phyloP scores from a whole-genome alignment of 2,888 invertebrate species.

The Campopleginae sp. region DNA sequence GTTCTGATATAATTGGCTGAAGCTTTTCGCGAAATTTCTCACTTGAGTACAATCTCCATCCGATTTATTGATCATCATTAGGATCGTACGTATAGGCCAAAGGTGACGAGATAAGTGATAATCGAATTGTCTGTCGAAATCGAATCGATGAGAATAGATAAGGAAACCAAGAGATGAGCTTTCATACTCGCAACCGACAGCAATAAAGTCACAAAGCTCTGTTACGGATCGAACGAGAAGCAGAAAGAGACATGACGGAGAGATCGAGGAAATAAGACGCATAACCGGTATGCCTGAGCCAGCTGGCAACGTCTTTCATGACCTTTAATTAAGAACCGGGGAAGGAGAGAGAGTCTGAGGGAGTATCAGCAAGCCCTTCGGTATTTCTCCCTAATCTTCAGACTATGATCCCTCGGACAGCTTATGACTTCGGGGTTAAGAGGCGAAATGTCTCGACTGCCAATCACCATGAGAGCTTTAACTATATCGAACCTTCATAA shows the following conservation, averaged over 20 bases:
- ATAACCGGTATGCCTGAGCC: conserved; percentile 51
- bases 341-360: conserved; percentile 21
- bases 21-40: too few relatives aligned
- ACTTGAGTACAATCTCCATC: too few relatives aligned
- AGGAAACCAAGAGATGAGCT: not conserved
- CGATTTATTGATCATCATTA: too few relatives aligned
- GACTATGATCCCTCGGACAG: conserved; percentile 60
- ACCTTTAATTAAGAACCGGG: conserved; percentile 76
- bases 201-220: not conserved
- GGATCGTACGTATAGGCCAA: too few relatives aligned
- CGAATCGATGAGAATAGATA: not conserved
- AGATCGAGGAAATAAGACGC: conserved; percentile 24
- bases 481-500: conserved; percentile 2
- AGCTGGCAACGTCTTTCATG: conserved; percentile 64
- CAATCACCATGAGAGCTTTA: conserved; percentile 65
- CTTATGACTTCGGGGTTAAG: conserved; percentile 65
- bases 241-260: conserved; percentile 2
- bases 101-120: too few relatives aligned
- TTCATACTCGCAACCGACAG: too few relatives aligned
- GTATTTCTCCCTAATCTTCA: conserved; percentile 30
- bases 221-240: not conserved
- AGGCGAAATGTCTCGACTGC: conserved; percentile 70
- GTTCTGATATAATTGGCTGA: too few relatives aligned
- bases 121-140: too few relatives aligned
- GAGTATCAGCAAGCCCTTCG: conserved; percentile 51